Evolutionary conservation across 2,797 vertebrate genomes (phyloP).

Genomic region (Sorex maritimensis): DNA sequence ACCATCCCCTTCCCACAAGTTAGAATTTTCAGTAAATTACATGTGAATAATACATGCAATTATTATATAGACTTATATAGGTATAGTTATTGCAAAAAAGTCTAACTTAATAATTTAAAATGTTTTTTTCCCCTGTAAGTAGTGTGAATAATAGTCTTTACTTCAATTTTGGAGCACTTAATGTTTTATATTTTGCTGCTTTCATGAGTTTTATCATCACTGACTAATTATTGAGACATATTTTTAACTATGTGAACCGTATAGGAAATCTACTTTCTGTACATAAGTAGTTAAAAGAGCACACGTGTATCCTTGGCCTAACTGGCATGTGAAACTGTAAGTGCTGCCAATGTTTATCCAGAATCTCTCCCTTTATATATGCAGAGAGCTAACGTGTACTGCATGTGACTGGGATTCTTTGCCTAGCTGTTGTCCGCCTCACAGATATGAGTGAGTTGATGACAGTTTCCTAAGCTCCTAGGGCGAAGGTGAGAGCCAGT

Average conservation of each 20-base stretch:
- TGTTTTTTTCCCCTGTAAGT: not conserved
- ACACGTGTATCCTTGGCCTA: slow-evolving; percentile 17
- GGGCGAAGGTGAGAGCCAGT: not conserved
- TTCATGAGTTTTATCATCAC: slow-evolving; percentile 45
- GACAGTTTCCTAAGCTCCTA: not conserved
- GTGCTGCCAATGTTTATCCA: slow-evolving; percentile 42
- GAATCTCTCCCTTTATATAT: slow-evolving; percentile 40
- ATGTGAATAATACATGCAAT: not conserved
- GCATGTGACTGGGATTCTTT: slow-evolving; percentile 42
- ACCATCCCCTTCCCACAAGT: no score
- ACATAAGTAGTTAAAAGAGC: slow-evolving; percentile 41
- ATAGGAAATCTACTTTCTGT: slow-evolving; percentile 60
- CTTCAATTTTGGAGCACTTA: slow-evolving; percentile 8
- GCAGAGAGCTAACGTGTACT: slow-evolving; percentile 37
- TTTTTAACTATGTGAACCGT: slow-evolving; percentile 32
- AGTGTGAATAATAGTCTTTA: not conserved
- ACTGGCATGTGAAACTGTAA: slow-evolving; percentile 15
- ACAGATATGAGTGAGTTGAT: slow-evolving; percentile 28
- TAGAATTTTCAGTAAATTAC: slow-evolving; percentile 10
- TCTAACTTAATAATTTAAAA: not conserved
- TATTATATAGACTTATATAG: not conserved
- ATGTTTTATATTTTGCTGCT: slow-evolving; percentile 9
- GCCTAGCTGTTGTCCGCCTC: not conserved
- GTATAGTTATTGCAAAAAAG: not conserved
- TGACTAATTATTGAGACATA: not conserved